Conservation (phyloP, 2,113 vertebrate genomes). For the Morone saxatilis region DNA sequence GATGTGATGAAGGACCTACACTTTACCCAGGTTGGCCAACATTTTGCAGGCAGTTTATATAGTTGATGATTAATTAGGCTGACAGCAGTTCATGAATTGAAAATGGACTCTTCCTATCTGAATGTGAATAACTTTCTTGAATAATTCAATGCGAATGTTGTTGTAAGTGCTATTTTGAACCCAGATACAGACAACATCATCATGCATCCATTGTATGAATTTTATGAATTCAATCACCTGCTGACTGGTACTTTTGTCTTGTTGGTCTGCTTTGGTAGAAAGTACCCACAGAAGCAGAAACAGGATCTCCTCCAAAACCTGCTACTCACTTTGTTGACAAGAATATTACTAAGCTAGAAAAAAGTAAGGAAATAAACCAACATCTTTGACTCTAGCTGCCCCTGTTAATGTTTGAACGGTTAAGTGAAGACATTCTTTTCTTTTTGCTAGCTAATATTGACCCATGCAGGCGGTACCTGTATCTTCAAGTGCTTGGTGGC, state of each 20-base stretch:
- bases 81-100: background rate
- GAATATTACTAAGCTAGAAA: slow-evolving; percentile 84
- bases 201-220: background rate
- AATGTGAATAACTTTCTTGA: background rate
- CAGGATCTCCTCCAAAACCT: slow-evolving; percentile 83
- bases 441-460: slow-evolving; percentile 90
- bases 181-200: background rate
- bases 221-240: background rate
- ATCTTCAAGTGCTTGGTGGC: slow-evolving; percentile 96
- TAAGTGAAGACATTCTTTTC: background rate
- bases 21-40: slow-evolving; percentile 85
- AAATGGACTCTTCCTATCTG: background rate
- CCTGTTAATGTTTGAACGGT: background rate
- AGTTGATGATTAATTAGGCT: background rate
- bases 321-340: slow-evolving; percentile 84
- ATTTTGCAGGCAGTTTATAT: background rate
- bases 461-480: slow-evolving; percentile 93
- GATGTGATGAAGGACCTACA: slow-evolving; percentile 93
- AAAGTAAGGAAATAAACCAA: slow-evolving; percentile 84
- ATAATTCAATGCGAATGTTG: background rate
- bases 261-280: slow-evolving; percentile 77
- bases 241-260: slow-evolving; percentile 1
- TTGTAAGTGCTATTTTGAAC: background rate
- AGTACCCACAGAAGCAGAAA: slow-evolving; percentile 71
- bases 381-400: background rate